Conservation (phyloP, 2,797 vertebrate species). For the Acanthornis magna region DNA sequence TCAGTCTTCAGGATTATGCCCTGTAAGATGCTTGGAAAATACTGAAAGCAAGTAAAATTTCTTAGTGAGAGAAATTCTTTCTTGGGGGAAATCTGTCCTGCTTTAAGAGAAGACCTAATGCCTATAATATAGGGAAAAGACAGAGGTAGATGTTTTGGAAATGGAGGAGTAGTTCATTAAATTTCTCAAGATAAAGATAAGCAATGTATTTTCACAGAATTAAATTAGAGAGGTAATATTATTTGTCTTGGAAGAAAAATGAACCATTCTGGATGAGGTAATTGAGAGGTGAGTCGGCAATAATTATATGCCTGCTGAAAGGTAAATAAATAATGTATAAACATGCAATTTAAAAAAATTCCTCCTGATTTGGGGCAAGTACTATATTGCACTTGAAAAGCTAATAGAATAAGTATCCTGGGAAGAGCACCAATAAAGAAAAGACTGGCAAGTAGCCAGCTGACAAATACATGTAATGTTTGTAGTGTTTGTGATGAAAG, state of each 20-base stretch:
- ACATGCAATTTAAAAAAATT: background rate
- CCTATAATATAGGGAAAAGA: background rate
- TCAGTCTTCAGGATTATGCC: background rate
- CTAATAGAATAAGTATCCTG: background rate
- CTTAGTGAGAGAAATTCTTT: background rate
- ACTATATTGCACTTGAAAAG: background rate
- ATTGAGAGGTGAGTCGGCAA: background rate
- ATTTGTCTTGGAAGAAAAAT: background rate
- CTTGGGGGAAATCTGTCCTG: background rate
- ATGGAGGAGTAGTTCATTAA: background rate
- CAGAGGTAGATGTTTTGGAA: background rate
- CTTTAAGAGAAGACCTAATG: background rate
- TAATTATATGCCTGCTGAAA: background rate
- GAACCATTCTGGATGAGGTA: background rate
- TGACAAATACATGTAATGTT: background rate
- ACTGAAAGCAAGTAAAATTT: background rate
- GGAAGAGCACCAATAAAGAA: constrained; percentile 1
- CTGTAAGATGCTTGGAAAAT: background rate
- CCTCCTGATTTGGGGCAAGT: background rate
- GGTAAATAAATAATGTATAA: background rate
- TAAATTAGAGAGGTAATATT: background rate
- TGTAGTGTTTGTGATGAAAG: constrained; percentile 17
- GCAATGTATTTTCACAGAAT: background rate
- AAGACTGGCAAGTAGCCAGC: background rate
- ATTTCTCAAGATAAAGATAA: background rate